Conservation (phyloP, 2,888 invertebrate species). For the Troides helena region DNA sequence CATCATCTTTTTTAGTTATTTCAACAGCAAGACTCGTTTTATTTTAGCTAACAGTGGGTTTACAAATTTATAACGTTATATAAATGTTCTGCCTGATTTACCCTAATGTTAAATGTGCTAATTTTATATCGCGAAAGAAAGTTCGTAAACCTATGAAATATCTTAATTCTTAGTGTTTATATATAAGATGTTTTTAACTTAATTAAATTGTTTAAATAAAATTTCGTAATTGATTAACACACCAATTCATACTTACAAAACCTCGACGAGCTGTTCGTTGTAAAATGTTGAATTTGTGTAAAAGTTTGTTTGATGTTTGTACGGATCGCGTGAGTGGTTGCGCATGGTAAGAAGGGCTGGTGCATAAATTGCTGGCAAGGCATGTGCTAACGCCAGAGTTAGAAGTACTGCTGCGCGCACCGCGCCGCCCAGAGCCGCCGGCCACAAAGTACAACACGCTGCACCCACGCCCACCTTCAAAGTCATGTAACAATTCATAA, state of each 20-base stretch:
- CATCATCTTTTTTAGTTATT: neutral
- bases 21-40: neutral
- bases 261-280: constrained; percentile 44
- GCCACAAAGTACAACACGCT: constrained; percentile 65
- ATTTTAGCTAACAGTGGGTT: no score
- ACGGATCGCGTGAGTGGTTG: constrained; percentile 57
- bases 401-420: constrained; percentile 51
- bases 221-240: neutral
- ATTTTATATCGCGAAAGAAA: no score
- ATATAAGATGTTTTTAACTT: no score
- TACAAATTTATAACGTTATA: no score
- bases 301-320: constrained; percentile 35
- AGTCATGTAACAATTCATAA: neutral
- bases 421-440: constrained; percentile 58
- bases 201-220: no score
- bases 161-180: no score
- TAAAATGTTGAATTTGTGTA: constrained; percentile 51
- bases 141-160: no score
- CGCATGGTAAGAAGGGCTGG: constrained; percentile 54
- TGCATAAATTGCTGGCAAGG: constrained; percentile 51
- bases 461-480: constrained; percentile 61
- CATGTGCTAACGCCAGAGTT: constrained; percentile 52
- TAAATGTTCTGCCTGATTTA: no score
- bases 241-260: constrained; percentile 46
- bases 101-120: no score